phyloP scores from a whole-genome alignment of 2,888 invertebrate genomes.

The Graphium colonna region DNA sequence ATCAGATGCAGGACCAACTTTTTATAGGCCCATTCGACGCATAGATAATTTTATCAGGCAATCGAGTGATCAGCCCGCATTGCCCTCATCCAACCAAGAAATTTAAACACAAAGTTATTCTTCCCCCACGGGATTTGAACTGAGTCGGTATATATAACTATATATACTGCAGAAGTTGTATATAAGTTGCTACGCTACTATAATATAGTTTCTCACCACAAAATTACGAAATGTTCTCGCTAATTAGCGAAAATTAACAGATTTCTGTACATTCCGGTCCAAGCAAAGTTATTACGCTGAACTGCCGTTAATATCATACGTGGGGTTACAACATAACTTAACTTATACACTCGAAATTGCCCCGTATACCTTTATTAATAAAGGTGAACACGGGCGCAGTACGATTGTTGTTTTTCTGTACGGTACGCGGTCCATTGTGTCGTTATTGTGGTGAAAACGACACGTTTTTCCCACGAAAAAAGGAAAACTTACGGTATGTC shows the following conservation, averaged over 20 bases:
- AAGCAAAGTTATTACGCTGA: conserved; percentile 41
- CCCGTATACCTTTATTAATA: conserved; percentile 29
- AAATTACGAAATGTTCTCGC: conserved; percentile 16
- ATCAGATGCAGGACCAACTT: too few relatives aligned
- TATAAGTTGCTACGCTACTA: too few relatives aligned
- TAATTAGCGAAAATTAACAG: conserved; percentile 30
- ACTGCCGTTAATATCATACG: conserved; percentile 49
- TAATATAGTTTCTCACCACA: too few relatives aligned
- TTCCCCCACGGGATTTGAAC: too few relatives aligned
- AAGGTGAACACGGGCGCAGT: conserved; percentile 28
- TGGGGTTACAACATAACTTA: too few relatives aligned
- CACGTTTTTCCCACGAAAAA: conserved; percentile 72
- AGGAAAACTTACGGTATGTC: conserved; percentile 66
- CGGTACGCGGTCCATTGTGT: conserved; percentile 49
- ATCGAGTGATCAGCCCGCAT: too few relatives aligned
- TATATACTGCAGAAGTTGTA: too few relatives aligned
- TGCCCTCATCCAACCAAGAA: too few relatives aligned
- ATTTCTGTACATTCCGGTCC: conserved; percentile 22
- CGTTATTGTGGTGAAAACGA: conserved; percentile 62
- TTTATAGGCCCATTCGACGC: too few relatives aligned
- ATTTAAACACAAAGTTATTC: too few relatives aligned
- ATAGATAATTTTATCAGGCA: too few relatives aligned
- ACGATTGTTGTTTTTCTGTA: conserved; percentile 35
- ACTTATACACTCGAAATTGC: conserved; percentile 26
- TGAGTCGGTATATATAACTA: too few relatives aligned